Base-by-base conservation (phyloP, 2,797 vertebrate genomes). In the Moxostoma hubbsi region DNA sequence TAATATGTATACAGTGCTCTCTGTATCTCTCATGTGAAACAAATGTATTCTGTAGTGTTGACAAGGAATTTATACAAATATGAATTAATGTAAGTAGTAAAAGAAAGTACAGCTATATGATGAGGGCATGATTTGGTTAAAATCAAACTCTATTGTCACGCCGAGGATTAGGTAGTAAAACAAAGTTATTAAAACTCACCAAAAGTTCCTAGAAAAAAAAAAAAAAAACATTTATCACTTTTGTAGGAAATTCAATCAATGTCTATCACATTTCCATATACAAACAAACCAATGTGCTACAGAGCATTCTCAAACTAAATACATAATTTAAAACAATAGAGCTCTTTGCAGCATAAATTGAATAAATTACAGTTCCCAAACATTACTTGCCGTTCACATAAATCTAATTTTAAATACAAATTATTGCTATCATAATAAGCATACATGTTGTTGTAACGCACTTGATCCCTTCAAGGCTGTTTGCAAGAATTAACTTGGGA, bases 361-460 rank as follows among this genome's bases (percentile, higher is more conserved):
- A 77, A 80, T 78, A 85, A 74, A 59, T 68, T 80, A 73, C 8
- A 62, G 13, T 49, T 67, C 55, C 13, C 7, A 46, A 24, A n/a
- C 8, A 64, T 9, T 6, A 70, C 16, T 24, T 61, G 49, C 53
- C 16, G 8, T 70, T 79, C 51, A 75, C 55, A 15, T 51, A 67
- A 73, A 62, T 80, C 51, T 63, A 8, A 46, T 49, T 76, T 59
- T 76, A 18, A 50, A 70, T 58, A 63, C 59, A 62, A 43, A 45
- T 24, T 24, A 24, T 24, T 24, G 18, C 18, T 24, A 24, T 24
- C 24, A 45, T 12, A 43, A 2, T 1, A 24, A 24, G 24, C 24
- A 24, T 24, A 24, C 24, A 24, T 24, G 24, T 24, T 24, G 24
- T 2, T 53, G 15, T 11, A 43, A 46, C 24, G 57, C 24, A 58